Conservation (phyloP, 2,888 invertebrate genomes). For the Pediacus dermestoides region DNA sequence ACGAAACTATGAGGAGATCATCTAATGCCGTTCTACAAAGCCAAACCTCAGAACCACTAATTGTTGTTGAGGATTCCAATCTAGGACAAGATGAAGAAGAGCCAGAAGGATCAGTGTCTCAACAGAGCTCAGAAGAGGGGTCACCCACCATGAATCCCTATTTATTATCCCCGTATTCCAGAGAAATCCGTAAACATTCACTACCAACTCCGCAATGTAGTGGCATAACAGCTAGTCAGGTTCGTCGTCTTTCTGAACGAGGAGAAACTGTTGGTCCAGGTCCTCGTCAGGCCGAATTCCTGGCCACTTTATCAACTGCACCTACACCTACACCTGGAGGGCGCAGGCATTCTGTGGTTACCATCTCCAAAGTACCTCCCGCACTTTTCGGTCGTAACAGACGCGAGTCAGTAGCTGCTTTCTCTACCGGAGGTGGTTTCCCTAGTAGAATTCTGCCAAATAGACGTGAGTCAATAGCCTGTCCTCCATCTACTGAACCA, state of each 20-base stretch:
- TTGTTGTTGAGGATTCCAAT: slow-evolving; percentile 77
- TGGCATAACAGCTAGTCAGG: slow-evolving; percentile 84
- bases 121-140: slow-evolving; percentile 68
- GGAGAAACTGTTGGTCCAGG: slow-evolving; percentile 69
- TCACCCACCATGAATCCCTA: slow-evolving; percentile 72
- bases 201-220: slow-evolving; percentile 81
- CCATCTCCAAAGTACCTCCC: slow-evolving; percentile 77
- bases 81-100: slow-evolving; percentile 58
- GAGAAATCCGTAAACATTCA: slow-evolving; percentile 75
- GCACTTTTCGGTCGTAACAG: slow-evolving; percentile 73
- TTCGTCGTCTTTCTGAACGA: slow-evolving; percentile 76
- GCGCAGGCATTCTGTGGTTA: slow-evolving; percentile 80
- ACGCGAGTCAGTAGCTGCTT: slow-evolving; percentile 78
- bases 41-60: slow-evolving; percentile 64
- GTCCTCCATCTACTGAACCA: slow-evolving; percentile 70
- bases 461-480: slow-evolving; percentile 50
- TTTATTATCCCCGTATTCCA: slow-evolving; percentile 72
- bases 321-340: slow-evolving; percentile 71
- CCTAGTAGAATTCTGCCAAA: slow-evolving; percentile 46
- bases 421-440: slow-evolving; percentile 58
- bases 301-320: slow-evolving; percentile 75
- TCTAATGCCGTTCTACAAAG: slow-evolving; percentile 60
- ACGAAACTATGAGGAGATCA: slow-evolving; percentile 68
- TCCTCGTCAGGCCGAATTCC: slow-evolving; percentile 75
- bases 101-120: slow-evolving; percentile 50